These are phyloP conservation scores for Falcaria lacertinaria DNA, from an alignment of 2,888 invertebrate genomes.

Conservation along the genomic window DNA sequence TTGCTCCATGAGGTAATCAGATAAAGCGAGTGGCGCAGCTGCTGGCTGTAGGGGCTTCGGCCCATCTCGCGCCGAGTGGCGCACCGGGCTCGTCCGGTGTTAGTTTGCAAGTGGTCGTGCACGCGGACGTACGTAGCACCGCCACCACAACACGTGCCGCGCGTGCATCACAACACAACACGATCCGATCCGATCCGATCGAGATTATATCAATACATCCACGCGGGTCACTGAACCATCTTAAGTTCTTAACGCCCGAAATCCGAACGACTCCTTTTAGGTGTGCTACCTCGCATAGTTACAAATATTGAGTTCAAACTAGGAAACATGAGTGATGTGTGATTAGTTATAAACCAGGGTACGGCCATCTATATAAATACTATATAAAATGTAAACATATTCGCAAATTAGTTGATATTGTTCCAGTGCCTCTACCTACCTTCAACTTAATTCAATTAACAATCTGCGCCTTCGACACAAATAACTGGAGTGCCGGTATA, in stretches of 20 bases:
- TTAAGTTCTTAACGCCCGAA: constrained; percentile 23
- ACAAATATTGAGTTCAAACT: constrained; percentile 12
- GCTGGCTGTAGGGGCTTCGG: constrained; percentile 45
- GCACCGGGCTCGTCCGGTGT: constrained; percentile 31
- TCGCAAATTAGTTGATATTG: too few relatives aligned
- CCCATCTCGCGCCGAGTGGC: constrained; percentile 53
- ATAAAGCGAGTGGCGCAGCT: constrained; percentile 59
- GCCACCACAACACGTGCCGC: constrained; percentile 27
- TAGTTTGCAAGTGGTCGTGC: constrained; percentile 65
- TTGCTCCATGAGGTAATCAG: constrained; percentile 75
- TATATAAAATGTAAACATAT: too few relatives aligned
- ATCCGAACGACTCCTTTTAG: constrained; percentile 18
- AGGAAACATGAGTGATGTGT: too few relatives aligned
- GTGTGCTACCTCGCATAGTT: constrained; percentile 5
- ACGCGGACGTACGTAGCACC: constrained; percentile 57
- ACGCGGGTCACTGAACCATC: constrained; percentile 31
- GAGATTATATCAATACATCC: constrained; percentile 25
- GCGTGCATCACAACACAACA: constrained; percentile 27
- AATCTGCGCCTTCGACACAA: background rate
- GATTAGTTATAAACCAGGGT: background rate
- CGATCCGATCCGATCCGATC: constrained; percentile 26
- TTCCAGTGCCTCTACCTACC: background rate
- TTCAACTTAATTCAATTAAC: background rate
- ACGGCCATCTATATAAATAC: too few relatives aligned
- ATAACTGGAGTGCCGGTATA: background rate